Evolutionary conservation across 2,797 vertebrate species (phyloP), one percentile per base, ranked within the genome.

Genomic region (Limnodromus scolopaceus): DNA sequence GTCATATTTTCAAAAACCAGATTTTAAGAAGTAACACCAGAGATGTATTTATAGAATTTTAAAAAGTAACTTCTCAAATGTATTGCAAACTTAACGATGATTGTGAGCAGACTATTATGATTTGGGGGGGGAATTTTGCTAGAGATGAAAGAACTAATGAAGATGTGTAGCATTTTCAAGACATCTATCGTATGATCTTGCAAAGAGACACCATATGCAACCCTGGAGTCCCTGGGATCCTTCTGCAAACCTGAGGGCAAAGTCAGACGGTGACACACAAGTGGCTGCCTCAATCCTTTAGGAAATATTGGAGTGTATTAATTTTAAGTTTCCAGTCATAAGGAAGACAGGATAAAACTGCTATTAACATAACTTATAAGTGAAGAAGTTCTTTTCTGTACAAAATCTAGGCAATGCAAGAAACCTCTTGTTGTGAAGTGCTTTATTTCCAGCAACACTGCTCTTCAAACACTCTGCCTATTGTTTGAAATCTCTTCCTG

Each of bases 131-230:
- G 8, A 83, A 80, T 34, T 77, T 75, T 63, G 20, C 11, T 36
- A 75, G 45, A 51, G n/a, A 34, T 19, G 77, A 66, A 82, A 74
- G 2, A 32, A 32, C 7, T 17, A 36, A 82, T 3, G 13, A 38
- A 36, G 34, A 38, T 1, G 4, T 15, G 13, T 30, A 84, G 46
- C 3, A 53, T 36, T 32, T 68, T 82, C 41, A 87, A 72, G 39
- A 45, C 20, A 66, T 8, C 39, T 41, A 57, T 80, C 1, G 1
- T 4, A 4, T 2, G 19, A 76, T 36, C 38, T 39, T 36, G 13
- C 6, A 6, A 0, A 0, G 17, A 76, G 20, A 38, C 6, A 51
- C 2, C 32, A 34, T 3, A 58, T 0, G 1, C 11, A 72, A 25
- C 16, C 15, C 28, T 17, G 20, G 19, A 13, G 16, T 23, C 20